Percentiles rank a stretch among this genome's conserved stretches.
Evolutionary conservation across 2,888 invertebrate genomes (phyloP).

Genomic region (Eupithecia centaureata): DNA sequence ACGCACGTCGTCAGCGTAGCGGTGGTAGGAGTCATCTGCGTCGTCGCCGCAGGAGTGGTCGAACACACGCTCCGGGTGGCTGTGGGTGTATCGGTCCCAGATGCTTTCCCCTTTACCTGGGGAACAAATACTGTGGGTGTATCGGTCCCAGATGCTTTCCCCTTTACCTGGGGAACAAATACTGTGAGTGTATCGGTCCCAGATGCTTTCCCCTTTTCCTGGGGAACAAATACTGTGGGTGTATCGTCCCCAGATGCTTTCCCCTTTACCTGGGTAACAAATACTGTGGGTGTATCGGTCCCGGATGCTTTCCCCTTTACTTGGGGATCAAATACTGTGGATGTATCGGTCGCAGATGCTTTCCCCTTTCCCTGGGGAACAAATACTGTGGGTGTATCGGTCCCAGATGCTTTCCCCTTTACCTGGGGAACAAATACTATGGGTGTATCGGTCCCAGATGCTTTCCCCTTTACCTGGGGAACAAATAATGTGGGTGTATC

Average conservation of each 20-base stretch:
- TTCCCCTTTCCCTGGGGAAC: no score
- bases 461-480: no score
- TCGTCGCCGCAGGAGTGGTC: conserved; percentile 85
- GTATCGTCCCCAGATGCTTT: conserved; percentile 88
- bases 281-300: no score
- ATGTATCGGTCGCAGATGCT: no score
- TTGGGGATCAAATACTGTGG: no score
- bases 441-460: no score
- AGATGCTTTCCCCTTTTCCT: conserved; percentile 87
- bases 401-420: no score
- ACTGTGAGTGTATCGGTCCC: conserved; percentile 86
- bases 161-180: conserved; percentile 78
- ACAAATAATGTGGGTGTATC: no score
- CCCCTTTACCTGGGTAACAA: conserved; percentile 80
- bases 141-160: conserved; percentile 87
- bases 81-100: conserved; percentile 87
- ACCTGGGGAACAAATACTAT: no score
- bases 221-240: conserved; percentile 67
- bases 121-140: conserved; percentile 71
- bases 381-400: no score
- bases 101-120: conserved; percentile 86
- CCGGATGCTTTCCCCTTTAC: no score
- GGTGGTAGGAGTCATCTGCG: conserved; percentile 87
- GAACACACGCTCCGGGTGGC: conserved; percentile 75
- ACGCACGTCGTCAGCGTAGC: conserved; percentile 84